Evolutionary conservation across 2,888 invertebrate species (phyloP).

Genomic region (Tetanocera ferruginea): DNA sequence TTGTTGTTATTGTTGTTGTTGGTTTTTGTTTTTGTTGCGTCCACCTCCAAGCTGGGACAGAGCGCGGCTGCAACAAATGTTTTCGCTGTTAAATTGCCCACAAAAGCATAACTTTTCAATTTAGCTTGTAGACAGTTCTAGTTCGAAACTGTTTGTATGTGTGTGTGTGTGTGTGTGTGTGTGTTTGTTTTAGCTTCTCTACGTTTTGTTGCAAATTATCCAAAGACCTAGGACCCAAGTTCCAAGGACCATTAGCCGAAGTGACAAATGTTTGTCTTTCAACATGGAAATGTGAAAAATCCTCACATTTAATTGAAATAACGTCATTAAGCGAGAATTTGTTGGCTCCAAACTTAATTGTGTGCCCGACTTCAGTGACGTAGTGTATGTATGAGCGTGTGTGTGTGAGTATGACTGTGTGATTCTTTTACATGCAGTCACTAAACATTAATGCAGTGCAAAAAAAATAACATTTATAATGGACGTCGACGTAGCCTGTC

Average conservation of each 20-base stretch:
- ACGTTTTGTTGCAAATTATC: background rate
- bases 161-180: background rate
- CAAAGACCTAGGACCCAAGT: background rate
- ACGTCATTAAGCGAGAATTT: constrained; percentile 29
- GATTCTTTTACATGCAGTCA: constrained; percentile 8
- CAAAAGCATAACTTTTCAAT: constrained; percentile 43
- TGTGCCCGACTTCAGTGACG: background rate
- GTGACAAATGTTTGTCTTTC: constrained; percentile 30
- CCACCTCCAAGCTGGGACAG: constrained; percentile 1
- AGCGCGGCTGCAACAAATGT: constrained; percentile 18
- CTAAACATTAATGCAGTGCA: constrained; percentile 29
- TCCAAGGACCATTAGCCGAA: background rate
- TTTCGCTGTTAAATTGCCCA: constrained; percentile 41
- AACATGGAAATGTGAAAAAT: constrained; percentile 42
- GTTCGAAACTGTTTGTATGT: background rate
- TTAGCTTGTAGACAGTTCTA: background rate
- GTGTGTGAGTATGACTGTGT: background rate
- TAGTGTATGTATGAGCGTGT: background rate
- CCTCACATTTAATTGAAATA: constrained; percentile 45
- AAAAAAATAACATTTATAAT: constrained; percentile 28
- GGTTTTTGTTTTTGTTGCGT: background rate
- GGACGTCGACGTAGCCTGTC: background rate
- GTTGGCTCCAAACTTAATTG: constrained; percentile 20
- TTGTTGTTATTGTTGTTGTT: background rate
- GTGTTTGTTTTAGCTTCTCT: background rate